Evolutionary conservation across 2,113 vertebrate species (phyloP).

Genomic region (Chascanopsetta lugubris): DNA sequence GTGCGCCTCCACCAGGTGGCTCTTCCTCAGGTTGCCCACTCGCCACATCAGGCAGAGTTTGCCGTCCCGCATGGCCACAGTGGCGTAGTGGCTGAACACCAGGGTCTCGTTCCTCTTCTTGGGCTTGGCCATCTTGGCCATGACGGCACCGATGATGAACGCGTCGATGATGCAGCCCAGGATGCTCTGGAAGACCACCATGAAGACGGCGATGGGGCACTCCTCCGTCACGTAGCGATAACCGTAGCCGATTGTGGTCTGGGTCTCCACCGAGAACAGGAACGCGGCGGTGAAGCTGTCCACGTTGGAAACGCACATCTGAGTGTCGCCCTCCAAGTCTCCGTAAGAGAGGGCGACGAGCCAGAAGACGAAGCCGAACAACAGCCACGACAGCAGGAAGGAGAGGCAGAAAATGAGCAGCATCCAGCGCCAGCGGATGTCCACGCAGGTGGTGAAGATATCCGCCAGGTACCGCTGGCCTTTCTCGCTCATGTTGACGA

Average conservation of each 20-base stretch:
- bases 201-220: conserved; percentile 93
- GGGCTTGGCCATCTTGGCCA: conserved; percentile 98
- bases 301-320: conserved; percentile 92
- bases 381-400: conserved; percentile 94
- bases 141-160: conserved; percentile 96
- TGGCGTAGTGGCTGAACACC: conserved; percentile 93
- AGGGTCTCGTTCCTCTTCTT: conserved; percentile 97
- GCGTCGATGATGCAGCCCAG: conserved; percentile 97
- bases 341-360: conserved; percentile 91
- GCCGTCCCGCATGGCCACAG: conserved; percentile 93
- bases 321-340: conserved; percentile 85
- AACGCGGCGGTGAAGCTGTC: conserved; percentile 96
- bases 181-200: conserved; percentile 97
- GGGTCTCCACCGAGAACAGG: conserved; percentile 97
- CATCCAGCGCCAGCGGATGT: conserved; percentile 99
- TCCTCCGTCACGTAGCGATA: conserved; percentile 94
- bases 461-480: conserved; percentile 95
- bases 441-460: conserved; percentile 97
- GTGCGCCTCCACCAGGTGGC: conserved; percentile 95
- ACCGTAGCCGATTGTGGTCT: conserved; percentile 97
- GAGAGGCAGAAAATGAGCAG: conserved; percentile 93
- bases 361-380: conserved; percentile 97
- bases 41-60: conserved; percentile 98
- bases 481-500: conserved; percentile 96
- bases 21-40: conserved; percentile 94